Percentiles rank a stretch among this genome's conserved stretches.
Evolutionary conservation across 2,888 invertebrate species (phyloP).

Genomic region (Nephrocerus scutellatus): DNA sequence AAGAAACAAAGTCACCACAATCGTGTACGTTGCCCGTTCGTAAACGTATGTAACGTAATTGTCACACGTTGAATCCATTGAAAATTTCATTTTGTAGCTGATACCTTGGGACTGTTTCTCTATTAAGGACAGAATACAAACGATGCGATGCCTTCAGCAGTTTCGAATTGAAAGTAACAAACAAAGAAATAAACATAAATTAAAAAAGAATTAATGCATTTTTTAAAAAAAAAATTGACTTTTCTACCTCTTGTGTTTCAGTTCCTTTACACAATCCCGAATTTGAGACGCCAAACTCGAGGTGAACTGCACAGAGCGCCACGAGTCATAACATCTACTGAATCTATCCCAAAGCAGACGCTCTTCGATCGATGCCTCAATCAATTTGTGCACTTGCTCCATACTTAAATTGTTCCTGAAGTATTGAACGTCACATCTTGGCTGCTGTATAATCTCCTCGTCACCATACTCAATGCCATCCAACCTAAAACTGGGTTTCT

Average conservation of each 20-base stretch:
- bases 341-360: constrained; percentile 45
- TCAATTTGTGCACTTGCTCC: constrained; percentile 43
- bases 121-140: constrained; percentile 43
- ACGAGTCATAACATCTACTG: constrained; percentile 45
- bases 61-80: constrained; percentile 43
- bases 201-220: no score
- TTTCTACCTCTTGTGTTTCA: constrained; percentile 40
- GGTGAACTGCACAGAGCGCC: constrained; percentile 42
- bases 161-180: constrained; percentile 3
- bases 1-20: constrained; percentile 42
- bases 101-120: constrained; percentile 46
- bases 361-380: constrained; percentile 42
- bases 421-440: constrained; percentile 38
- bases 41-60: constrained; percentile 42
- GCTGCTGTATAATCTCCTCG: no score
- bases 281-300: constrained; percentile 41
- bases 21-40: constrained; percentile 42
- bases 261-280: constrained; percentile 38
- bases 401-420: constrained; percentile 42
- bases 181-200: background rate
- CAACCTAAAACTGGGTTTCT: constrained; percentile 19
- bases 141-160: constrained; percentile 39
- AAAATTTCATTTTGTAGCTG: constrained; percentile 40
- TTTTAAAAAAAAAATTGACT: no score
- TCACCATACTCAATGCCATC: no score